phyloP scores from a whole-genome alignment of 2,888 invertebrate genomes.

The Gnatocerus cornutus region DNA sequence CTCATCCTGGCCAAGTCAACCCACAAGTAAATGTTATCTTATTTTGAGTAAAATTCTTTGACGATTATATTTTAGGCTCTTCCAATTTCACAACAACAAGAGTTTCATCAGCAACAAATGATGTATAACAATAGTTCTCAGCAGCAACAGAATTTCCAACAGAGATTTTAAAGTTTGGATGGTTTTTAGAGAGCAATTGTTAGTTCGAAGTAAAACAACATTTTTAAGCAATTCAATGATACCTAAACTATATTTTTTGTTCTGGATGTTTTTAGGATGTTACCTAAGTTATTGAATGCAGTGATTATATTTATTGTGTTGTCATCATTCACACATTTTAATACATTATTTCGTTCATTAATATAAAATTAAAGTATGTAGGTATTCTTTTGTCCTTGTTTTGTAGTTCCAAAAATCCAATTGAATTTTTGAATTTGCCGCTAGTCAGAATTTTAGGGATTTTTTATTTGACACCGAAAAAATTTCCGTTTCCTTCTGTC shows the following conservation, averaged over 20 bases:
- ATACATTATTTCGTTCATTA: too few species aligned
- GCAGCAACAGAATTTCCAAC: conserved; percentile 82
- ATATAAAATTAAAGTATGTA: too few species aligned
- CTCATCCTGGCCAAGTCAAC: conserved; percentile 69
- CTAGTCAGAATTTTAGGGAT: not conserved
- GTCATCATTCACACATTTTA: too few species aligned
- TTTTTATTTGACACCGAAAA: not conserved
- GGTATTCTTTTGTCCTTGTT: too few species aligned
- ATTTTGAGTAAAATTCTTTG: conserved; percentile 12
- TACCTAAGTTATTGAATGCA: too few species aligned
- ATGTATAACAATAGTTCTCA: conserved; percentile 79
- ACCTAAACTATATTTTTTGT: too few species aligned
- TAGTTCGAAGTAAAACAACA: too few species aligned
- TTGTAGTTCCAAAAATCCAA: too few species aligned
- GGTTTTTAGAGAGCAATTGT: too few species aligned
- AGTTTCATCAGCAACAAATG: conserved; percentile 79
- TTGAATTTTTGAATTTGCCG: not conserved
- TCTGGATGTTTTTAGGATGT: too few species aligned
- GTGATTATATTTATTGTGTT: too few species aligned
- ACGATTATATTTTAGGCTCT: conserved; percentile 56
- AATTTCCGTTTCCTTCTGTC: not conserved
- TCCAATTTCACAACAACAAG: conserved; percentile 69
- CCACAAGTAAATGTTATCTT: conserved; percentile 59
- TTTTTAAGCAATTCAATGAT: too few species aligned
- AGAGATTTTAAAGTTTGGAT: conserved; percentile 73